phyloP scores from a whole-genome alignment of 2,113 vertebrate species.

The Prolemur simus region DNA sequence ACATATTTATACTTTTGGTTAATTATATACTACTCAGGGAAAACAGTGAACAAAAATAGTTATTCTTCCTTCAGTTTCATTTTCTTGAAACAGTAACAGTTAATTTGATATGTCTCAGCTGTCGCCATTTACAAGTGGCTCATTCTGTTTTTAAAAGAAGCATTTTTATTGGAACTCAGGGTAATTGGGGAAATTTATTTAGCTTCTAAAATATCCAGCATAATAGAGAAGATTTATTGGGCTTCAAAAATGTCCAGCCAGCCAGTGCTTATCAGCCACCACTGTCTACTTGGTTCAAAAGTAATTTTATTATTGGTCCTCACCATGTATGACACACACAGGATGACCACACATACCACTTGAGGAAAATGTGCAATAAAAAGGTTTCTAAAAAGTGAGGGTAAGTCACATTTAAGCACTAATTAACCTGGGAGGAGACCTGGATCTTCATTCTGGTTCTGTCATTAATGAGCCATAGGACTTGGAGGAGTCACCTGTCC shows the following conservation, averaged over 20 bases:
- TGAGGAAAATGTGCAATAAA: background rate
- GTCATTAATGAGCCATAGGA: background rate
- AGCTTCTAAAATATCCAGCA: background rate
- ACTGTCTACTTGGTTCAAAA: background rate
- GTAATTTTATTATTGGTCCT: background rate
- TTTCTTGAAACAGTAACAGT: background rate
- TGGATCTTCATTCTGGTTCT: background rate
- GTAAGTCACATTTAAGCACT: too few species aligned
- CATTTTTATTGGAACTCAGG: constrained; percentile 24
- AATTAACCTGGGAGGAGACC: background rate
- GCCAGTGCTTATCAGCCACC: background rate
- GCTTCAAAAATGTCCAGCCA: background rate
- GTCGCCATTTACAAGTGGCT: background rate
- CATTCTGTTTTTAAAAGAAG: background rate
- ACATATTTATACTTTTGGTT: background rate
- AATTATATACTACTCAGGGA: constrained; percentile 26
- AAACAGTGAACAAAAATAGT: constrained; percentile 34
- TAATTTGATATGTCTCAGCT: background rate
- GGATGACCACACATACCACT: background rate
- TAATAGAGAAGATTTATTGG: background rate
- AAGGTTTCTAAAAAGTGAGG: background rate
- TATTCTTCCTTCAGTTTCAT: constrained; percentile 19
- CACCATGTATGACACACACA: background rate
- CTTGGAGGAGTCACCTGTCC: background rate
- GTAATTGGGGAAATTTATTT: background rate